A percentile compares a stretch with the other conserved stretches of the same genome.
phyloP scores from a whole-genome alignment of 2,113 vertebrate genomes.

The Thryonomys swinderianus region DNA sequence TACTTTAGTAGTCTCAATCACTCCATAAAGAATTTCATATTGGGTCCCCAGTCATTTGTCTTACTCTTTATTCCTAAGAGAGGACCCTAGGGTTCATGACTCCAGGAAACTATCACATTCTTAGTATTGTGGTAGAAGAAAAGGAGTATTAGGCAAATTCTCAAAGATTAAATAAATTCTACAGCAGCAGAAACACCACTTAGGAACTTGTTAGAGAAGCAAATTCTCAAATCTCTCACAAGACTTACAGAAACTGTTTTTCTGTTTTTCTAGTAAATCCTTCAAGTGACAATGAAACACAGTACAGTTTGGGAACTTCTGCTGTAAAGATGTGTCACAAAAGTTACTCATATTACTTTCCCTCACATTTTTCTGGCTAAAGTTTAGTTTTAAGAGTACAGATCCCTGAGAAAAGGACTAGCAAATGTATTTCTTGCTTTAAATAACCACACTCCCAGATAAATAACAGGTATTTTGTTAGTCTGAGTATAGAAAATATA shows the following conservation, averaged over 20 bases:
- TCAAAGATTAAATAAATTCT: not conserved
- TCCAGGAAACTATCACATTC: not conserved
- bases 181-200: not conserved
- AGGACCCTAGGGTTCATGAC: not conserved
- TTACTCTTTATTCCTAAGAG: not conserved
- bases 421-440: not conserved
- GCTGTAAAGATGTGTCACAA: not conserved
- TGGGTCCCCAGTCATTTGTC: not conserved
- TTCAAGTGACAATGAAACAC: not conserved
- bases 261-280: not conserved
- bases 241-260: not conserved
- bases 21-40: not conserved
- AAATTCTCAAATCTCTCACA: not conserved
- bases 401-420: accelerated
- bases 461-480: not conserved
- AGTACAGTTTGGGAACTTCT: not conserved
- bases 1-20: not conserved
- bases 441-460: not conserved
- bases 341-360: not conserved
- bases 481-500: not conserved
- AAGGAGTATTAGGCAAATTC: not conserved
- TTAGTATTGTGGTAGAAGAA: not conserved
- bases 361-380: not conserved
- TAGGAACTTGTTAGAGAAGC: not conserved
- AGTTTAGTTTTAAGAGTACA: not conserved